Evolutionary conservation across 2,888 invertebrate species (phyloP).

Genomic region (Eulithis testata): DNA sequence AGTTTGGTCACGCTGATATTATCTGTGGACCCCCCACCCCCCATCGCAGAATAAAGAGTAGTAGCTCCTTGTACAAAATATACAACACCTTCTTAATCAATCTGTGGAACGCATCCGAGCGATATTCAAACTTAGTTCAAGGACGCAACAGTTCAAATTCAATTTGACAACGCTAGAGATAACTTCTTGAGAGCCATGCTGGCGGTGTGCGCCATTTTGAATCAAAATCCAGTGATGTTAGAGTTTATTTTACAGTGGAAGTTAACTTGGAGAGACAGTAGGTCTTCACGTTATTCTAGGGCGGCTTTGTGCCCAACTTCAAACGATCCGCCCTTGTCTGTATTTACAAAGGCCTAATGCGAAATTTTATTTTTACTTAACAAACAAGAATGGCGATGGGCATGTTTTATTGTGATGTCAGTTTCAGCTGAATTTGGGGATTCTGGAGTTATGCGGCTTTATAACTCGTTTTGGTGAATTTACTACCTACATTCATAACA

Average conservation of each 20-base stretch:
- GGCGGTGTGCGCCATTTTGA: background rate
- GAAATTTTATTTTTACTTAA: conserved; percentile 64
- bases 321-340: conserved; percentile 67
- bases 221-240: background rate
- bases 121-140: conserved; percentile 5
- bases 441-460: conserved; percentile 34
- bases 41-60: conserved; percentile 22
- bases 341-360: conserved; percentile 64
- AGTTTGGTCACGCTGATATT: conserved; percentile 74
- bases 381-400: conserved; percentile 44
- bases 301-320: conserved; percentile 68
- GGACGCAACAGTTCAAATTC: conserved; percentile 3
- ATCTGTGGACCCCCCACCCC: conserved; percentile 59
- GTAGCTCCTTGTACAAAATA: background rate
- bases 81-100: background rate
- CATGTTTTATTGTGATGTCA: conserved; percentile 49
- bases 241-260: conserved; percentile 8
- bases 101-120: background rate
- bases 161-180: conserved; percentile 3
- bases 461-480: conserved; percentile 13
- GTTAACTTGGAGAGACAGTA: conserved; percentile 1
- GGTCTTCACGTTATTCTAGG: conserved; percentile 39
- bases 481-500: background rate
- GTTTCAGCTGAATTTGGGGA: conserved; percentile 37
- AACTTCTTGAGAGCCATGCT: background rate